Evolutionary conservation across 2,113 vertebrate species (phyloP).

Genomic region (Nipponia nippon): DNA sequence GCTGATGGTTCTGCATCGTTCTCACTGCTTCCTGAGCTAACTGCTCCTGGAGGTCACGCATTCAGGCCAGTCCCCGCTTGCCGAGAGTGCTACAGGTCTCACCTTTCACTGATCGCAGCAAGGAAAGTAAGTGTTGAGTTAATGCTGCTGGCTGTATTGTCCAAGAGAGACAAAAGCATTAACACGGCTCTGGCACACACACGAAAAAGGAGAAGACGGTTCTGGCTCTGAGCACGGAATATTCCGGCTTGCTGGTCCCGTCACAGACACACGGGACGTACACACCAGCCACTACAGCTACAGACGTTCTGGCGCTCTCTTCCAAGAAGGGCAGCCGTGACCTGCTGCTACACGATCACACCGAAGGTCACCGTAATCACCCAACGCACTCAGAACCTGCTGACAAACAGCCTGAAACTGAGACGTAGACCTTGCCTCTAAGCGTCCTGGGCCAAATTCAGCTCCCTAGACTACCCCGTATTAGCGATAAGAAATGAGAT

Average conservation of each 20-base stretch:
- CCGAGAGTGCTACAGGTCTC: not conserved
- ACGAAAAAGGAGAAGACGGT: not conserved
- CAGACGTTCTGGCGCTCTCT: not conserved
- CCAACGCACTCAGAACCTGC: not conserved
- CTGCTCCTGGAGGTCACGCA: not conserved
- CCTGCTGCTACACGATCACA: not conserved
- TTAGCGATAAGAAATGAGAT: not conserved
- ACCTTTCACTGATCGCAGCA: not conserved
- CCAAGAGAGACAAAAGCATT: not conserved
- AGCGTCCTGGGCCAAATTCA: not conserved
- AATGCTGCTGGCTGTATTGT: not conserved
- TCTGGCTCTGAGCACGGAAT: not conserved
- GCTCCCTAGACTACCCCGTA: not conserved
- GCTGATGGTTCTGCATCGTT: not conserved
- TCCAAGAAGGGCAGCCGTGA: not conserved
- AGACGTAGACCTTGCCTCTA: not conserved
- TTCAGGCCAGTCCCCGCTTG: not conserved
- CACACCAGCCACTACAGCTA: rapidly evolving
- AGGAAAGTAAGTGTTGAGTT: not conserved
- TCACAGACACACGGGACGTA: not conserved
- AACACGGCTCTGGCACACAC: rapidly evolving
- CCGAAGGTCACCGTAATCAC: not conserved
- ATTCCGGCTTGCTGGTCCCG: not conserved
- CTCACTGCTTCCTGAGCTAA: not conserved
- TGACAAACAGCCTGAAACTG: not conserved